Base-by-base conservation (phyloP, 2,888 invertebrate species). In the Phaonia tiefii region DNA sequence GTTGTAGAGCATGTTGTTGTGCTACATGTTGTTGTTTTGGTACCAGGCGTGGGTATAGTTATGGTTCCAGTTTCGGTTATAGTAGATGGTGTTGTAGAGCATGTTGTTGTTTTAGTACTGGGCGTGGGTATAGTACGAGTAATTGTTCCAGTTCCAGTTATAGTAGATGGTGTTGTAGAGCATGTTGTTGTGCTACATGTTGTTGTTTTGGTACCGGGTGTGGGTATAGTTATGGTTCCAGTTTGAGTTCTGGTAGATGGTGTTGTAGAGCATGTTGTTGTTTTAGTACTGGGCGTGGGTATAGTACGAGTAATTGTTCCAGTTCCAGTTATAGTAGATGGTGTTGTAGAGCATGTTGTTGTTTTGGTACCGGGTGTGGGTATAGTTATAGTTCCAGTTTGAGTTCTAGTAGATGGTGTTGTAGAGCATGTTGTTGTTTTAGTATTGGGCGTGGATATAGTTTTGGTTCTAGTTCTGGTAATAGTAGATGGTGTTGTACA, bases 221-320 rank as follows among this genome's bases (percentile, higher is more conserved):
- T 56, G 17, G n/a, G n/a, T n/a, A n/a, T n/a, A n/a, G n/a, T n/a
- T n/a, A n/a, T n/a, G 10, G 77, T 66, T 42, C 82, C 82, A 0
- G 80, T 8, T 0, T 67, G 42, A 8, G 67, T 44, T 10, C 75
- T 67, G 0, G 78, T 31, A 0, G 42, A 37, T 7, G 60, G 25
- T 7, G 77, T 67, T 60, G 83, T 83, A 0, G 80, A 8, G 1
- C 83, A 67, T 1, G 80, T 74, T 10, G 56, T 65, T 1, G 60
- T 56, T 17, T 71, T 51, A 25, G 80, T 78, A 0, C 69, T 69
- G 2, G 70, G 4, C 22, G 75, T 75, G 1, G 76, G n/a, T 11
- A 69, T 74, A 37, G 51, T 46, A 2, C 54, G 44, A 10, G 65
- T 26, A 5, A 51, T 69, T 31, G 66, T 7, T n/a, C 74, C 39